Evolutionary conservation across 2,113 vertebrate genomes (phyloP).

Genomic region (Lontra canadensis): DNA sequence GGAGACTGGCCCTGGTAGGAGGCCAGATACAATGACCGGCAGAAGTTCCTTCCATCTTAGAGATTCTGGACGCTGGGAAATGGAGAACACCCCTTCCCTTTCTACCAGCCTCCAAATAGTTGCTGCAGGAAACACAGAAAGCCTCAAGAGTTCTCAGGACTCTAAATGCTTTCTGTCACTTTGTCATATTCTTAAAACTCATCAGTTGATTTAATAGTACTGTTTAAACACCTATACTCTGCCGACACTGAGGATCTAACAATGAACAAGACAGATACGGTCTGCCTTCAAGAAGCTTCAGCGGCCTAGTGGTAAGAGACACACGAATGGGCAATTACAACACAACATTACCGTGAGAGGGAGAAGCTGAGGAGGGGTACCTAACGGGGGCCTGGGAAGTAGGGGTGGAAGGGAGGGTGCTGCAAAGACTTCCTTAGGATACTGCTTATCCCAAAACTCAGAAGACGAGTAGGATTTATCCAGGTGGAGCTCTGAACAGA

Average conservation of each 20-base stretch:
- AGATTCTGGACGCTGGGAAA: not conserved
- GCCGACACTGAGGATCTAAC: not conserved
- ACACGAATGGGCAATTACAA: not conserved
- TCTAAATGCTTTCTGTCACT: not conserved
- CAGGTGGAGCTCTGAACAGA: not conserved
- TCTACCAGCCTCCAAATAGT: not conserved
- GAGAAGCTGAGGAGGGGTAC: not conserved
- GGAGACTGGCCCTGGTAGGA: not conserved
- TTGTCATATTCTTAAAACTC: not conserved
- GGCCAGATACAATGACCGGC: not conserved
- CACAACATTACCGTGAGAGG: not conserved
- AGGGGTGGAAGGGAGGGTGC: no score
- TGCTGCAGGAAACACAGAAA: not conserved
- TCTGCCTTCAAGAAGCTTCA: not conserved
- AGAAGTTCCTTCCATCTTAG: not conserved
- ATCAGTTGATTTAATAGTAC: not conserved
- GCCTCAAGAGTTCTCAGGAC: not conserved
- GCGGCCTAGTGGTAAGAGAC: not conserved
- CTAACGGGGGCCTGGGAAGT: not conserved
- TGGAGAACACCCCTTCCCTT: not conserved
- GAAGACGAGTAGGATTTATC: not conserved
- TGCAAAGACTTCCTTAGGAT: not conserved
- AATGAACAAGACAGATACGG: not conserved
- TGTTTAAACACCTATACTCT: not conserved
- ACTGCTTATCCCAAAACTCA: not conserved